phyloP scores from a whole-genome alignment of 2,113 vertebrate species.

The Myocastor coypus region DNA sequence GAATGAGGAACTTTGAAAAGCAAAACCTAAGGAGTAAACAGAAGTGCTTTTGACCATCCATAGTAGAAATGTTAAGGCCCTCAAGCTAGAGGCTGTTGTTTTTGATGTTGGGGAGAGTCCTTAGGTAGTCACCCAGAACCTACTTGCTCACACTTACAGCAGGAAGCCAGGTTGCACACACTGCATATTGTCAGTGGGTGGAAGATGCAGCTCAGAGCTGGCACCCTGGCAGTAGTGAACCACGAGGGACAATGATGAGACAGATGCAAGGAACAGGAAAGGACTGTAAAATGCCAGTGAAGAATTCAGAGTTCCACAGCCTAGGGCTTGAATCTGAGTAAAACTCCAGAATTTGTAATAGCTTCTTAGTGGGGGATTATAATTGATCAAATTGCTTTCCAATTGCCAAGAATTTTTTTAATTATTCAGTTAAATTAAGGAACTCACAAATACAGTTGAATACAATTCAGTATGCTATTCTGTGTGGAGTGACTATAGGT shows the following conservation, averaged over 20 bases:
- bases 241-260: background rate
- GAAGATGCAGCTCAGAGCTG: background rate
- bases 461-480: background rate
- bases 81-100: background rate
- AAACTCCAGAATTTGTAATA: background rate
- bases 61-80: background rate
- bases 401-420: background rate
- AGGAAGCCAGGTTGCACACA: background rate
- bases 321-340: background rate
- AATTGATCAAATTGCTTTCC: background rate
- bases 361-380: background rate
- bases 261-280: background rate
- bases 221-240: background rate
- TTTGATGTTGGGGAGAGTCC: background rate
- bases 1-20: conserved; percentile 20
- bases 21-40: background rate
- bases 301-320: conserved; percentile 16
- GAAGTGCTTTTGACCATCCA: background rate
- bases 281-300: background rate
- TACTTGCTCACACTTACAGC: background rate
- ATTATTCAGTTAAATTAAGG: conserved; percentile 8
- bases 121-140: background rate
- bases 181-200: background rate
- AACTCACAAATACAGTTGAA: conserved; percentile 13
- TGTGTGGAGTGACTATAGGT: background rate